Evolutionary conservation across 2,113 vertebrate genomes (phyloP).

Genomic region (Limanda limanda): DNA sequence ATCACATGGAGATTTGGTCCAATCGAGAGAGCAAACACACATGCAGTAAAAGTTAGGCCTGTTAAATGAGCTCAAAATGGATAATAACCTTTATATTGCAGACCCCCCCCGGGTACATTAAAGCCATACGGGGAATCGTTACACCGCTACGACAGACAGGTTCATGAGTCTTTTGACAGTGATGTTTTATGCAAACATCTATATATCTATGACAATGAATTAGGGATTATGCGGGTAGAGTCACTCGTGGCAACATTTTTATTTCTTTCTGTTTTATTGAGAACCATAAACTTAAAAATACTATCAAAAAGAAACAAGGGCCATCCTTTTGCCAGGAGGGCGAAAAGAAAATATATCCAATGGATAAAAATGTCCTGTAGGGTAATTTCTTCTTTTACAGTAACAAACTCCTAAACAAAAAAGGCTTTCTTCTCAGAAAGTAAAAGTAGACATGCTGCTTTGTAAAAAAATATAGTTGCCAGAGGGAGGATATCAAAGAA

Average conservation of each 20-base stretch:
- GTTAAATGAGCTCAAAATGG: background rate
- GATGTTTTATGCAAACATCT: background rate
- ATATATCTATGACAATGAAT: background rate
- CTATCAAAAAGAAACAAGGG: background rate
- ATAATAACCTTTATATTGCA: background rate
- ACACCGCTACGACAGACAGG: background rate
- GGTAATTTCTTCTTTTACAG: background rate
- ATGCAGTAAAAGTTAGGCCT: background rate
- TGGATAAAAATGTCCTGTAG: background rate
- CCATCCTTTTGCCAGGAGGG: background rate
- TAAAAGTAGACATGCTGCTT: background rate
- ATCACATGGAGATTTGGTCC: background rate
- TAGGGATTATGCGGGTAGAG: too few relatives aligned
- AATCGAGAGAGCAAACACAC: background rate
- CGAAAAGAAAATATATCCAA: background rate
- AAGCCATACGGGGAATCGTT: background rate
- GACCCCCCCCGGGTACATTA: background rate
- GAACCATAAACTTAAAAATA: background rate
- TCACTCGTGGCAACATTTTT: background rate
- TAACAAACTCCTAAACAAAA: background rate
- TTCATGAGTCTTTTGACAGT: background rate
- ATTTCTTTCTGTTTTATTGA: background rate
- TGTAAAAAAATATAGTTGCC: background rate
- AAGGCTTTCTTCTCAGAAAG: background rate
- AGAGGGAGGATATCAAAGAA: slow-evolving; percentile 7